Conservation (phyloP, 2,113 vertebrate genomes). For the Bubo scandiacus region DNA sequence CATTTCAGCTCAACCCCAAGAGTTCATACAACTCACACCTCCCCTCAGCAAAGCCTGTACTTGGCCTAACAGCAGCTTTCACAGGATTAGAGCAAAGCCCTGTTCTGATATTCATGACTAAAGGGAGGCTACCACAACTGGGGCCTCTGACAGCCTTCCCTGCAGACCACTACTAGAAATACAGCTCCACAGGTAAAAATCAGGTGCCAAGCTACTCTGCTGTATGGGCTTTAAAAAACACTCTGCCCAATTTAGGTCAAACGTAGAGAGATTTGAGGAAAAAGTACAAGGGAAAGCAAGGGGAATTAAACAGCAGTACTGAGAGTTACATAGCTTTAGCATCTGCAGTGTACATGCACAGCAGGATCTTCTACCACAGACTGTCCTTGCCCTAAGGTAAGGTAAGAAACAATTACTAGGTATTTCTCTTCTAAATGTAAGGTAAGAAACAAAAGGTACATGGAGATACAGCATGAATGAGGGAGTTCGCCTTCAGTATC, state of each 20-base stretch:
- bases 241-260: neutral
- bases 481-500: neutral
- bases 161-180: neutral
- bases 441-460: neutral
- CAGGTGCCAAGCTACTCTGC: neutral
- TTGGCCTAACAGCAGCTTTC: neutral
- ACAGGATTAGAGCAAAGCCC: neutral
- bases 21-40: rapidly evolving
- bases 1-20: neutral
- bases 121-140: neutral
- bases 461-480: neutral
- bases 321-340: neutral
- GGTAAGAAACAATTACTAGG: neutral
- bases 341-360: neutral
- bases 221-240: neutral
- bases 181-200: neutral
- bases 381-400: neutral
- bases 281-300: neutral
- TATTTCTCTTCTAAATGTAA: neutral
- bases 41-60: neutral
- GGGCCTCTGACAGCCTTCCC: neutral
- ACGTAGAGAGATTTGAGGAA: neutral
- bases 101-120: neutral
- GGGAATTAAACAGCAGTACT: neutral
- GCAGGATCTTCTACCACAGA: neutral